Evolutionary conservation across 2,888 invertebrate genomes (phyloP).

Genomic region (Drosophila planitibia): DNA sequence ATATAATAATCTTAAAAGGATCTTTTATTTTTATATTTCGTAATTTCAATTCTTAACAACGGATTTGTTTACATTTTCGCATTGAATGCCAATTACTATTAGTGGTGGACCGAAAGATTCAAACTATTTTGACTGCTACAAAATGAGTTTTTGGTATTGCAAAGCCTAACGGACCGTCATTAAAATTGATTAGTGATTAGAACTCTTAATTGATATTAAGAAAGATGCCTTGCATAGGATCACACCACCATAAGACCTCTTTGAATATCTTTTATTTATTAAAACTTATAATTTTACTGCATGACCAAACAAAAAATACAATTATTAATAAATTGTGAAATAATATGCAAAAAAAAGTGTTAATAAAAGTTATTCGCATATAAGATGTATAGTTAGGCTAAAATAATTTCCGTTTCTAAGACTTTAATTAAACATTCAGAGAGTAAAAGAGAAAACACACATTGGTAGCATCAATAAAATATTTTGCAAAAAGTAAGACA

Average conservation of each 20-base stretch:
- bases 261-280: not conserved
- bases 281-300: not conserved
- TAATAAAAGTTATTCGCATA: not conserved
- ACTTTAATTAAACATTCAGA: not conserved
- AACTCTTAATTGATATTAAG: not conserved
- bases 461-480: not conserved
- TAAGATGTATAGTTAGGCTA: not conserved
- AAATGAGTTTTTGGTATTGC: not conserved
- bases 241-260: not conserved
- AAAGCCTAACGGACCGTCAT: not conserved
- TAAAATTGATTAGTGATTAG: not conserved
- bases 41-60: not conserved
- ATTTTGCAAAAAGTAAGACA: not conserved
- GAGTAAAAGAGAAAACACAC: not conserved
- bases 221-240: not conserved
- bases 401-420: not conserved
- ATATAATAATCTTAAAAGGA: not conserved
- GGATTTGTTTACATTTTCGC: not conserved
- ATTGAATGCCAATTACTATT: not conserved
- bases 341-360: not conserved
- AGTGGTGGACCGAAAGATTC: not conserved
- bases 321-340: not conserved
- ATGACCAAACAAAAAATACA: not conserved
- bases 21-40: not conserved
- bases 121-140: not conserved